Conservation (phyloP, 2,797 vertebrate genomes). For the Urosaurus nigricauda region DNA sequence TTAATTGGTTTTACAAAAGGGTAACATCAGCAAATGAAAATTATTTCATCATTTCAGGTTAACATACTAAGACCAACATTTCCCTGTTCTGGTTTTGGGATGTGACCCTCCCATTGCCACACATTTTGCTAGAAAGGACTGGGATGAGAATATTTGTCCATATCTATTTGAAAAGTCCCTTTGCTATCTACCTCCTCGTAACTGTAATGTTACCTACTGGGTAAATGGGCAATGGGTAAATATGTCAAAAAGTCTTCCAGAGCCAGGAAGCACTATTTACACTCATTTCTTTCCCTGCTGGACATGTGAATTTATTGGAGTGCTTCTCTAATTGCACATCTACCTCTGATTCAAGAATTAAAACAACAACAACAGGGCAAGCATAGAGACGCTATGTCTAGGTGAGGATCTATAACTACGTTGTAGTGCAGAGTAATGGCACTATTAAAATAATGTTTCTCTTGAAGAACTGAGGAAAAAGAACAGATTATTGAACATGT, state of each 20-base stretch:
- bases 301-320: not conserved
- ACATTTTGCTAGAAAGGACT: too few relatives aligned
- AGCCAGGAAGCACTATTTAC: not conserved
- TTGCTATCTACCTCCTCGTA: too few relatives aligned
- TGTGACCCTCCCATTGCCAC: too few relatives aligned
- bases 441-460: not conserved
- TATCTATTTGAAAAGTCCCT: too few relatives aligned
- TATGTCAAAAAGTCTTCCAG: not conserved
- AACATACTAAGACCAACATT: too few relatives aligned
- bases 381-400: not conserved
- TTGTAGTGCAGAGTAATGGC: not conserved
- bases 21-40: too few relatives aligned
- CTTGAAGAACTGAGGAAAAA: not conserved
- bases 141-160: too few relatives aligned
- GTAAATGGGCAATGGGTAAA: not conserved
- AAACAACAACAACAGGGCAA: not conserved
- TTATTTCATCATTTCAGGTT: too few relatives aligned
- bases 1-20: too few relatives aligned
- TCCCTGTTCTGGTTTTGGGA: too few relatives aligned
- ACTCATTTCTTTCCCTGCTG: not conserved
- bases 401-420: not conserved
- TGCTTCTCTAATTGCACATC: not conserved
- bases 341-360: not conserved
- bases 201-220: too few relatives aligned
- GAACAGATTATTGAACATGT: not conserved